phyloP scores from a whole-genome alignment of 2,113 vertebrate genomes.

The Rhea americana region DNA sequence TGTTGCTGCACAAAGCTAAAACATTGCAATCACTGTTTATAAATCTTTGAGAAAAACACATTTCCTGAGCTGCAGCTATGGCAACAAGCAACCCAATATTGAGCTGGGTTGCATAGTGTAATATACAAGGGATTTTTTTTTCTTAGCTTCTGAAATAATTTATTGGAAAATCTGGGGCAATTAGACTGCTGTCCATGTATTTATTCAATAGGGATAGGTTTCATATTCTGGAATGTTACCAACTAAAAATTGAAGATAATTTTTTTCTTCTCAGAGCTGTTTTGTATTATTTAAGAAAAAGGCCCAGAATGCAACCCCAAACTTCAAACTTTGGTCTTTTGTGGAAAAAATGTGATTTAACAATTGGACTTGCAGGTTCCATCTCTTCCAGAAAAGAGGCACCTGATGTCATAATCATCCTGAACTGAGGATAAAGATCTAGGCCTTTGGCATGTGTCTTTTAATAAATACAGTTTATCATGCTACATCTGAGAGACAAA shows the following conservation, averaged over 20 bases:
- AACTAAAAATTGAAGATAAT: background rate
- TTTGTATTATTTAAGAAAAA: background rate
- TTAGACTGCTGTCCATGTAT: background rate
- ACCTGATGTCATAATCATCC: background rate
- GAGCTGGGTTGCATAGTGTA: slow-evolving; percentile 22
- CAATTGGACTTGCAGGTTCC: background rate
- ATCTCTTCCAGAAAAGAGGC: background rate
- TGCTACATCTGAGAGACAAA: background rate
- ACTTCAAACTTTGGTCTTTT: background rate
- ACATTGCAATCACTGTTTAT: slow-evolving; percentile 61
- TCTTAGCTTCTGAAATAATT: slow-evolving; percentile 1
- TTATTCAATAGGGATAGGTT: background rate
- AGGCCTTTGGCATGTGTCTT: background rate
- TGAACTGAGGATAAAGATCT: background rate
- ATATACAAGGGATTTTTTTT: background rate
- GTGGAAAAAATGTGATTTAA: background rate
- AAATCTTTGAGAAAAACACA: slow-evolving; percentile 70
- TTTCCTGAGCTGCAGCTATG: slow-evolving; percentile 72
- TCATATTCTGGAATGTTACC: background rate
- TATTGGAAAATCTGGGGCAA: background rate
- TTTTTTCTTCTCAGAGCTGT: background rate
- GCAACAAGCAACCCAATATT: slow-evolving; percentile 56
- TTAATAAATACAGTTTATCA: background rate
- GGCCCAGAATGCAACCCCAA: background rate
- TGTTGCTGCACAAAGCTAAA: slow-evolving; percentile 67